Percentiles rank a stretch among this genome's conserved stretches.
phyloP scores from a whole-genome alignment of 1,140 invertebrate genomes.

The Zaprionus kolodkinae region DNA sequence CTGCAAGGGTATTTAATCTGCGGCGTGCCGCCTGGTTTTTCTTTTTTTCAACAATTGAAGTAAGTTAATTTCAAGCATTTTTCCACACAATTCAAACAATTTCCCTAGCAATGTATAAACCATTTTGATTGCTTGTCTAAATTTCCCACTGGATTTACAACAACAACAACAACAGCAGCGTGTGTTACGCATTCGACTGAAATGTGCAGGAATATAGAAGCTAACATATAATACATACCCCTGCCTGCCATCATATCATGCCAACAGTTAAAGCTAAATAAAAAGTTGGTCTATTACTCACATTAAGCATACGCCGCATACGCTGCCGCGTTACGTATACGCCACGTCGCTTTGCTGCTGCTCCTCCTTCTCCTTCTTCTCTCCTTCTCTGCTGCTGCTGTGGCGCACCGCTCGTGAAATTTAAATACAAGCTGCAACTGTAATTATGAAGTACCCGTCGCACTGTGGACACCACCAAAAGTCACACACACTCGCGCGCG shows the following conservation, averaged over 20 bases:
- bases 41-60: not conserved
- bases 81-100: not conserved
- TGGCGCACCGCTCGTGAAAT: slow-evolving; percentile 53
- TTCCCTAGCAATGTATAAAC: slow-evolving; percentile 20
- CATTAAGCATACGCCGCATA: slow-evolving; percentile 62
- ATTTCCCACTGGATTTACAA: slow-evolving; percentile 26
- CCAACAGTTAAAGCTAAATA: slow-evolving; percentile 26
- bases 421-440: slow-evolving; percentile 66
- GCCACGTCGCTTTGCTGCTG: slow-evolving; percentile 1
- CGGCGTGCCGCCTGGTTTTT: too few species aligned
- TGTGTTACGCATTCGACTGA: not conserved
- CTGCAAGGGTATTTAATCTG: too few species aligned
- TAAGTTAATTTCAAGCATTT: too few species aligned
- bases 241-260: not conserved
- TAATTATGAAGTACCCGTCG: slow-evolving; percentile 70
- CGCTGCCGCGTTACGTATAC: slow-evolving; percentile 33
- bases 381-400: not conserved
- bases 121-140: slow-evolving; percentile 23
- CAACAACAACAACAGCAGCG: not conserved
- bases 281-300: slow-evolving; percentile 55
- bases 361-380: not conserved
- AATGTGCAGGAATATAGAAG: slow-evolving; percentile 30
- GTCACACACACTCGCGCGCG: slow-evolving; percentile 44
- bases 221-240: not conserved
- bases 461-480: slow-evolving; percentile 56